phyloP scores from a whole-genome alignment of 2,113 vertebrate genomes.

The Gnathonemus longibarbis region DNA sequence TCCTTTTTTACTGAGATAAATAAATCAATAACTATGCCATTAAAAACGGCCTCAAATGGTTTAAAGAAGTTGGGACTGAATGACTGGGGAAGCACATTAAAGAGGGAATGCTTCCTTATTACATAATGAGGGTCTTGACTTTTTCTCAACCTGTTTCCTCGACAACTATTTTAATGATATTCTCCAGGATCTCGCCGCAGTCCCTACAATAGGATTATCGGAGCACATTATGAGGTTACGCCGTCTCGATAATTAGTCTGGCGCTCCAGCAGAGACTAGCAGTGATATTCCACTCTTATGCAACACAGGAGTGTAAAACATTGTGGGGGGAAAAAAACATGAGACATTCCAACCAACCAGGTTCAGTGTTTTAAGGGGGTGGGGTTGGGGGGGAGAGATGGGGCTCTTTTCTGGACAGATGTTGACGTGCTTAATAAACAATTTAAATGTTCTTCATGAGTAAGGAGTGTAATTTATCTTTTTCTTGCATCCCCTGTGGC shows the following conservation, averaged over 20 bases:
- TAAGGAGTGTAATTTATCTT: not conserved
- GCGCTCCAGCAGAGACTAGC: not conserved
- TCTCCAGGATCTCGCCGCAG: not conserved
- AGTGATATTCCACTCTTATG: not conserved
- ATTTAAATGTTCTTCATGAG: slow-evolving; percentile 1
- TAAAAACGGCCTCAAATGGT: not conserved
- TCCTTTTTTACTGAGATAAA: slow-evolving; percentile 3
- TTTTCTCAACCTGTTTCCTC: slow-evolving; percentile 3
- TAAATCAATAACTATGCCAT: not conserved
- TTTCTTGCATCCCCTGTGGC: slow-evolving; percentile 1
- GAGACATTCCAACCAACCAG: not conserved
- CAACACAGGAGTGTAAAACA: not conserved
- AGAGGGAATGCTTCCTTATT: not conserved
- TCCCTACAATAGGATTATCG: not conserved
- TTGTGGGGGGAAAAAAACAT: not conserved
- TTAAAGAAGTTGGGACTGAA: not conserved
- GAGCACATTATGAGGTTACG: not conserved
- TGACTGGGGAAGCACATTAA: not conserved
- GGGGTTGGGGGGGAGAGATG: not conserved
- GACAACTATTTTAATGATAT: slow-evolving; percentile 12
- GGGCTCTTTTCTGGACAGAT: not conserved
- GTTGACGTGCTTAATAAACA: not conserved
- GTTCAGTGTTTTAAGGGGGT: not conserved
- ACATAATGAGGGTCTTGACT: slow-evolving; percentile 9
- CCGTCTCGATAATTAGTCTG: not conserved